Conservation (phyloP, 2,888 invertebrate species). For the Caenorhabditis becei region DNA sequence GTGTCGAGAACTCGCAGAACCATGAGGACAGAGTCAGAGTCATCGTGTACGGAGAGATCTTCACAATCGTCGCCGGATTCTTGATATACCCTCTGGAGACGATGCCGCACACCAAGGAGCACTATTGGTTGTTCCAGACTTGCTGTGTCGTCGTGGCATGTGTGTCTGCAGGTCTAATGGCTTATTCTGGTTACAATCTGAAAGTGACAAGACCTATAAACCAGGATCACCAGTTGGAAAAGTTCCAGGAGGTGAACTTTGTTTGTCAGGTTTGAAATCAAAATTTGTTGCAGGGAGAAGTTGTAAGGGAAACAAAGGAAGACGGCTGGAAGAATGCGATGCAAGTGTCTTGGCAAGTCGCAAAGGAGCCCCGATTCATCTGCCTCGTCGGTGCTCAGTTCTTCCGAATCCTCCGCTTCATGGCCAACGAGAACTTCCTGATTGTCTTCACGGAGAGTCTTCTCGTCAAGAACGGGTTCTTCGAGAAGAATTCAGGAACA, state of each 20-base stretch:
- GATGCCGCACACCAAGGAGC: slow-evolving; percentile 77
- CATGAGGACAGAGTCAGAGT: slow-evolving; percentile 70
- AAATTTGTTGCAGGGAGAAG: slow-evolving; percentile 33
- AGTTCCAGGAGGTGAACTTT: slow-evolving; percentile 37
- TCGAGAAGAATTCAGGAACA: slow-evolving; percentile 66
- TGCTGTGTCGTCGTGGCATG: slow-evolving; percentile 79
- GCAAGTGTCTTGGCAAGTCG: slow-evolving; percentile 70
- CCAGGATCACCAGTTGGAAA: slow-evolving; percentile 61
- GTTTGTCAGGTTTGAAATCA: too few species aligned
- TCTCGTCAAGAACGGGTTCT: slow-evolving; percentile 63
- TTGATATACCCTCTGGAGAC: slow-evolving; percentile 71
- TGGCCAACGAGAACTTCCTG: slow-evolving; percentile 71
- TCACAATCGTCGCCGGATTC: slow-evolving; percentile 67
- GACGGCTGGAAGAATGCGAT: slow-evolving; percentile 55
- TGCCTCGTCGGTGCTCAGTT: slow-evolving; percentile 71
- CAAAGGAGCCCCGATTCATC: slow-evolving; percentile 69
- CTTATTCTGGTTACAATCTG: slow-evolving; percentile 56
- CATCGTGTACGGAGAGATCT: slow-evolving; percentile 71
- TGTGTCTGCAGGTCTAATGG: slow-evolving; percentile 66
- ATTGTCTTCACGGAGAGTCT: slow-evolving; percentile 73
- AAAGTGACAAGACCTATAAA: slow-evolving; percentile 46
- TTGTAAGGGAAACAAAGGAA: slow-evolving; percentile 38
- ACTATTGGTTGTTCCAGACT: slow-evolving; percentile 81
- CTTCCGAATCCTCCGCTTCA: slow-evolving; percentile 68
- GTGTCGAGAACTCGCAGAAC: slow-evolving; percentile 79